phyloP scores from a whole-genome alignment of 2,888 invertebrate genomes.

The Pachycephus smyrnensis region DNA sequence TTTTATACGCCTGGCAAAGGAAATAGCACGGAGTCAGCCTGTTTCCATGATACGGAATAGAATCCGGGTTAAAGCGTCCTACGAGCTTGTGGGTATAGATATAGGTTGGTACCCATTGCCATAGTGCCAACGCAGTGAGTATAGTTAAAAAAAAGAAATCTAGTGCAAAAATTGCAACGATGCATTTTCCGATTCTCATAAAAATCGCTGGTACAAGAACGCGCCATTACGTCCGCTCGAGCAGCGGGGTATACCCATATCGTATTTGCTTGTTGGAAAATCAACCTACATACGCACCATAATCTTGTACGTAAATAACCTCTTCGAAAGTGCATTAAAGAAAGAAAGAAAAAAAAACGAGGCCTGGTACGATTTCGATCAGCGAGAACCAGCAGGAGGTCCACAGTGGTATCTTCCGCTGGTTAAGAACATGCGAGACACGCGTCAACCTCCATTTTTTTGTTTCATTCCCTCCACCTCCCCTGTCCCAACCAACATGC shows the following conservation, averaged over 20 bases:
- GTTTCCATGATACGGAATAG: background rate
- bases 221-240: background rate
- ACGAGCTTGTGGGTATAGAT: background rate
- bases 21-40: background rate
- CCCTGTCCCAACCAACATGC: background rate
- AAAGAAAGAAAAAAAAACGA: too few species aligned
- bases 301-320: background rate
- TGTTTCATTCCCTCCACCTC: background rate
- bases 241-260: background rate
- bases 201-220: background rate
- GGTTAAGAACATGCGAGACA: conserved; percentile 17
- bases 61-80: background rate
- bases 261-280: background rate
- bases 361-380: background rate
- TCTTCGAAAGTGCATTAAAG: background rate
- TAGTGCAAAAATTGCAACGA: background rate
- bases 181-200: background rate
- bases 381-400: background rate
- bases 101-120: background rate
- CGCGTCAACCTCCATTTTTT: conserved; percentile 35
- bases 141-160: background rate
- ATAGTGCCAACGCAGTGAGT: background rate
- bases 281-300: background rate
- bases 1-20: conserved; percentile 14
- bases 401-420: background rate